Evolutionary conservation across 2,113 vertebrate species (phyloP), one percentile per base, ranked within the genome.

Genomic region (Grus americana): DNA sequence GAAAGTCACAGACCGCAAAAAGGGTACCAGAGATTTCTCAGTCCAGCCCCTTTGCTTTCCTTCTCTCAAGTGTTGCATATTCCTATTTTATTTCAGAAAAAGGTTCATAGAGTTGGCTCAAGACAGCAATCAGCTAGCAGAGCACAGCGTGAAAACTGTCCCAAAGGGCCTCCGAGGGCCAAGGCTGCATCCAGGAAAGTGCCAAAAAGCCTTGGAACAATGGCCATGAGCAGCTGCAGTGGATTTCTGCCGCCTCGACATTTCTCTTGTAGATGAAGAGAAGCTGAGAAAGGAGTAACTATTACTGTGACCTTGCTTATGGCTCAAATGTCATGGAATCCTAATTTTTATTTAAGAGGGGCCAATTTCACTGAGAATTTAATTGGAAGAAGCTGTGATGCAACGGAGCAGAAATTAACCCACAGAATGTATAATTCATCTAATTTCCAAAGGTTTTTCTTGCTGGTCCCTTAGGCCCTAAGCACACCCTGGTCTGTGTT

Each of bases 131-230:
- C 80, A 85, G n/a, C 86, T 70, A 93, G 86, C 82, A 92, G 55
- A 94, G 34, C 58, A 34, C 86, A 86, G 83, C 76, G 71, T 6
- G 70, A 73, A 82, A 93, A 91, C 59, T 73, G 20, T 92, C 80
- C 76, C 91, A 84, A 90, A 92, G 81, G 80, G 49, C 79, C 82
- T 91, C n/a, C 5, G 12, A 91, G 82, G 68, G 49, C 88, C 89
- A 90, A 63, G 3, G 38, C 54, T 88, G 76, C 82, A 85, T 90
- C 76, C 78, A 92, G 49, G 12, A 72, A 65, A 66, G 79, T 93
- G 87, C 81, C 93, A 97, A 93, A 86, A 95, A 47, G 7, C 46
- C 71, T 79, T 92, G 92, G 90, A 97, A 90, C 81, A 67, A 75
- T 44, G 81, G 55, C 79, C 78, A 78, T 0, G 2, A 88, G 72